Percentiles rank a stretch among this genome's conserved stretches.
These are phyloP conservation scores for Eubucco bourcierii DNA, from an alignment of 2,113 vertebrate genomes.

Conservation along the genomic window DNA sequence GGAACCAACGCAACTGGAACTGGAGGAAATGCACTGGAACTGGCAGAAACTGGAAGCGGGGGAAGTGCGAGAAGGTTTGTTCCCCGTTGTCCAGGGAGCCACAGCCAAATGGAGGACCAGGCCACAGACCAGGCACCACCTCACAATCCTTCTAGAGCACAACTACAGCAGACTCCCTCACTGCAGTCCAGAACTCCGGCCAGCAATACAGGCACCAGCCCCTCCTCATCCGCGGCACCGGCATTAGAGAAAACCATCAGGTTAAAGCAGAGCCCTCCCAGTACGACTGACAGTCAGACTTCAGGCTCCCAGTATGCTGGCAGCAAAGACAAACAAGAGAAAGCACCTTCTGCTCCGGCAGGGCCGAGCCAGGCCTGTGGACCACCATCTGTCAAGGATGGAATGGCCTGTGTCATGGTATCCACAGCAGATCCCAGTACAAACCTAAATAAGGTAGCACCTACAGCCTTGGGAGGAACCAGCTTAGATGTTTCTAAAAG, in stretches of 20 bases:
- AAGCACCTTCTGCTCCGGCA: background rate
- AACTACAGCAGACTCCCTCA: constrained; percentile 76
- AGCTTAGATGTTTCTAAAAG: background rate
- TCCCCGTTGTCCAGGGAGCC: constrained; percentile 45
- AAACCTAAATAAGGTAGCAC: background rate
- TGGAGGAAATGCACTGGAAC: constrained; percentile 57
- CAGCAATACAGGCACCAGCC: constrained; percentile 13
- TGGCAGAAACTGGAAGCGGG: constrained; percentile 81
- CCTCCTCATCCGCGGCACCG: constrained; percentile 41
- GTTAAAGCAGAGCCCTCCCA: background rate
- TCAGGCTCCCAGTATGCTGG: background rate
- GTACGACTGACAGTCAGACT: background rate
- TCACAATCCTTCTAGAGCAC: constrained; percentile 74
- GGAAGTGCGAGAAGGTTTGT: constrained; percentile 75
- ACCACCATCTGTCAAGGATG: background rate
- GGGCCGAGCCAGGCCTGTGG: background rate
- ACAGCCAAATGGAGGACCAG: constrained; percentile 26
- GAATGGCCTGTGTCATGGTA: background rate
- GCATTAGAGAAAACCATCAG: constrained; percentile 4
- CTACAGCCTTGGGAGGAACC: background rate
- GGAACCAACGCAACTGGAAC: constrained; percentile 7
- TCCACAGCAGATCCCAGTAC: background rate
- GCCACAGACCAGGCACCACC: constrained; percentile 37
- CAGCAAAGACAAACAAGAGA: background rate
- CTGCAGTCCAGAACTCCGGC: constrained; percentile 39